Evolutionary conservation across 35 echinoderm and acorn worm species (phyloP).

Genomic region (Patiria miniata): DNA sequence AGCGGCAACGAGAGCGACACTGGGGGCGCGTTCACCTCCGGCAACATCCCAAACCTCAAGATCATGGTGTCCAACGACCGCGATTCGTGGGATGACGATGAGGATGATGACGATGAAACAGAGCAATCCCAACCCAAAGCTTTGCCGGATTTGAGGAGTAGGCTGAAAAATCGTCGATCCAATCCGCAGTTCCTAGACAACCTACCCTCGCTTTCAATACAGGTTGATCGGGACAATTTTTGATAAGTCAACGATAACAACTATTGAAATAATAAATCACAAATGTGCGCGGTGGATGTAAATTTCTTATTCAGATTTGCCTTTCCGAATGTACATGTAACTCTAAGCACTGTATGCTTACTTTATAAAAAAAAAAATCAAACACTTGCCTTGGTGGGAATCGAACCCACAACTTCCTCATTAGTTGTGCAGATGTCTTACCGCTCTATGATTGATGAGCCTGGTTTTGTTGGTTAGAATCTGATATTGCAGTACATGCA

Average conservation of each 20-base stretch:
- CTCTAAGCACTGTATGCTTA: no score
- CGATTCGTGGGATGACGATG: background rate
- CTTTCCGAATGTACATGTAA: no score
- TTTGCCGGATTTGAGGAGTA: background rate
- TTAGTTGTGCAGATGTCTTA: no score
- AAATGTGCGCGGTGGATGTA: no score
- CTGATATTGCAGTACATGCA: no score
- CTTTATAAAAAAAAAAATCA: no score
- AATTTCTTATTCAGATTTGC: no score
- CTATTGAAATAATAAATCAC: no score
- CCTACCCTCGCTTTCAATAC: background rate
- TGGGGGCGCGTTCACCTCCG: background rate
- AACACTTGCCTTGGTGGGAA: no score
- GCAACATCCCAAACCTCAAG: conserved; percentile 5
- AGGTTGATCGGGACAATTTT: background rate
- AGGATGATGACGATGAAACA: background rate
- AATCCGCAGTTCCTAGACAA: background rate
- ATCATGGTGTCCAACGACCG: background rate
- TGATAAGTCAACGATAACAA: background rate
- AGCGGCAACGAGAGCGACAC: conserved; percentile 4
- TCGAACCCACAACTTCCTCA: no score
- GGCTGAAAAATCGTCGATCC: background rate
- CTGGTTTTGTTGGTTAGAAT: no score
- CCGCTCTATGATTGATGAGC: no score
- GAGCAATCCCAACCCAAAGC: background rate